A percentile compares a stretch with the other conserved stretches of the same genome.
Conservation (phyloP, 2,797 vertebrate species). For the Phataginus tricuspis region DNA sequence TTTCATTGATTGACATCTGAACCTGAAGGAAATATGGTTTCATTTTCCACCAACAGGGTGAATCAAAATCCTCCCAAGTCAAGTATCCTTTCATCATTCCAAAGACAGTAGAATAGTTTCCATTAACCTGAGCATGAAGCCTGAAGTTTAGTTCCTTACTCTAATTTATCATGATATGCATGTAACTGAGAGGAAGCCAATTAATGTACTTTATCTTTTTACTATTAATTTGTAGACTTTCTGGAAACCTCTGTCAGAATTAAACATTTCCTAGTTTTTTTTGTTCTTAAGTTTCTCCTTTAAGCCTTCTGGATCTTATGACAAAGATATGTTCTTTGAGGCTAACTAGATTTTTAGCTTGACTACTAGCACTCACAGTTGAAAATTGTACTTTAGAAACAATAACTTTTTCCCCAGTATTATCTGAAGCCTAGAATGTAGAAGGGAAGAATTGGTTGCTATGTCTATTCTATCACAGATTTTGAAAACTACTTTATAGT, state of each 20-base stretch:
- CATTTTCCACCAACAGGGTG: slow-evolving; percentile 45
- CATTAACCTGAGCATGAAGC: neutral
- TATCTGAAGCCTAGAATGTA: neutral
- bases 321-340: neutral
- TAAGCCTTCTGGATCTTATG: neutral
- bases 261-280: neutral
- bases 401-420: neutral
- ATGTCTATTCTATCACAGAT: neutral
- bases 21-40: slow-evolving; percentile 52
- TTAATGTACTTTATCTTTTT: slow-evolving; percentile 6
- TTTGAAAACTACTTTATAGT: slow-evolving; percentile 21
- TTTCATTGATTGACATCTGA: slow-evolving; percentile 65
- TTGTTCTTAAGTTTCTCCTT: neutral
- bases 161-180: neutral
- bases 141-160: neutral
- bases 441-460: neutral
- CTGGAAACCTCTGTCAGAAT: neutral
- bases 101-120: neutral
- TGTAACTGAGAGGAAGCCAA: neutral
- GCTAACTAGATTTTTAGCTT: neutral
- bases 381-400: neutral
- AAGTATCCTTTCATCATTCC: neutral
- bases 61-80: slow-evolving; percentile 7
- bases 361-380: neutral
- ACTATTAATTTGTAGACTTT: neutral